Percentiles rank a stretch among this genome's conserved stretches.
These are phyloP conservation scores for Borostomias antarcticus DNA, from an alignment of 2,797 vertebrate species.

Conservation along the genomic window DNA sequence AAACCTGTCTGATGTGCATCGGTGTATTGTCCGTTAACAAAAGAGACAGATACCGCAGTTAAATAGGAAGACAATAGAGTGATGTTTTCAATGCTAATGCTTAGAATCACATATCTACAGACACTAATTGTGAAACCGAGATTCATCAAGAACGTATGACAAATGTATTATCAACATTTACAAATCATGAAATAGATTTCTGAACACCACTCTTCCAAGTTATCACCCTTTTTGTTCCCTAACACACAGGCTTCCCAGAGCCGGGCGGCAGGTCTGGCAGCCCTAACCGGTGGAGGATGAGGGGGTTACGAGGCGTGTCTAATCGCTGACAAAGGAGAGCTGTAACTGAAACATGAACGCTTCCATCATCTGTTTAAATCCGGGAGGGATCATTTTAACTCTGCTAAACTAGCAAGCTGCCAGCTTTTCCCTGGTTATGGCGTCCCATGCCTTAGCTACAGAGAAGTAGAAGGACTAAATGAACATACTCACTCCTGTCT, in stretches of 20 bases:
- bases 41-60: neutral
- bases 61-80: neutral
- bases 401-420: neutral
- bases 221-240: neutral
- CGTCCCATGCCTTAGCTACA: neutral
- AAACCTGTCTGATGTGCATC: conserved; percentile 1
- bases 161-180: neutral
- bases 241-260: neutral
- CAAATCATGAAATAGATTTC: neutral
- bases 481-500: neutral
- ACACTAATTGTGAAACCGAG: neutral
- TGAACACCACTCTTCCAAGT: neutral
- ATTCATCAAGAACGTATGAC: neutral
- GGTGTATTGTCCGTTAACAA: neutral
- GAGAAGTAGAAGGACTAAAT: neutral
- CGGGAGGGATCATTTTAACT: neutral
- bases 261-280: conserved; percentile 1
- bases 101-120: neutral
- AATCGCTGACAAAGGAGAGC: neutral
- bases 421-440: neutral
- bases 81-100: neutral
- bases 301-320: neutral
- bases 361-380: neutral
- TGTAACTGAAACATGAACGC: neutral
- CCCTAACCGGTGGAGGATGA: neutral